Percentiles rank a stretch among this genome's conserved stretches.
Evolutionary conservation across 2,113 vertebrate species (phyloP).

Genomic region (Dromas ardeola): DNA sequence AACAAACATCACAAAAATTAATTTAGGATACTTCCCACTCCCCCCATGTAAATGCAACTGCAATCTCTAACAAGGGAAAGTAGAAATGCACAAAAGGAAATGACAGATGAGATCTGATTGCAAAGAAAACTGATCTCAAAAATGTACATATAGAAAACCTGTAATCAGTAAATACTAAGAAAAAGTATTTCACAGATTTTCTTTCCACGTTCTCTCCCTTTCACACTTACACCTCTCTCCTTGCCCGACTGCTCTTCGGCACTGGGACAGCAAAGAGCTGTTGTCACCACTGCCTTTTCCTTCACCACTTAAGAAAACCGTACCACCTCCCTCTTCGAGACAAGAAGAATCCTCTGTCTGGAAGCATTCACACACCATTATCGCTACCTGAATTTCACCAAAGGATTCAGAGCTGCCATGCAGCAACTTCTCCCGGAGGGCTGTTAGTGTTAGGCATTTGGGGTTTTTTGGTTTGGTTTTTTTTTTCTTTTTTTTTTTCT

Average conservation of each 20-base stretch:
- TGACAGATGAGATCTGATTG: not conserved
- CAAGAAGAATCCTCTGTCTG: not conserved
- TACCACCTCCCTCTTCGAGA: not conserved
- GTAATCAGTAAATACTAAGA: not conserved
- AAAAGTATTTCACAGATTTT: not conserved
- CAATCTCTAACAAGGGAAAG: not conserved
- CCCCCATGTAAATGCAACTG: not conserved
- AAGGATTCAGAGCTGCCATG: not conserved
- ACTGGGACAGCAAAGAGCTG: not conserved
- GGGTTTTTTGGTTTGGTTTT: too few species aligned
- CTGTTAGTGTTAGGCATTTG: not conserved
- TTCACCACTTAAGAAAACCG: not conserved
- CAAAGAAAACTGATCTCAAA: not conserved
- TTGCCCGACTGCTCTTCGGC: not conserved
- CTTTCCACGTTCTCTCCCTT: not conserved
- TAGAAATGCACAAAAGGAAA: not conserved
- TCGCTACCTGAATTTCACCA: not conserved
- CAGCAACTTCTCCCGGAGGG: not conserved
- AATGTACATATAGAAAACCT: not conserved
- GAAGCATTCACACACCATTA: not conserved
- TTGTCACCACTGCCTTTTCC: not conserved
- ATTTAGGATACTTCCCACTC: not conserved
- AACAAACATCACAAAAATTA: not conserved
- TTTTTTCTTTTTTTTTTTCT: too few species aligned
- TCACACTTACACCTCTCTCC: not conserved